Evolutionary conservation across 64 coral and sea anemone species (phyloP).

Genomic region (Cladopsammia gracilis): DNA sequence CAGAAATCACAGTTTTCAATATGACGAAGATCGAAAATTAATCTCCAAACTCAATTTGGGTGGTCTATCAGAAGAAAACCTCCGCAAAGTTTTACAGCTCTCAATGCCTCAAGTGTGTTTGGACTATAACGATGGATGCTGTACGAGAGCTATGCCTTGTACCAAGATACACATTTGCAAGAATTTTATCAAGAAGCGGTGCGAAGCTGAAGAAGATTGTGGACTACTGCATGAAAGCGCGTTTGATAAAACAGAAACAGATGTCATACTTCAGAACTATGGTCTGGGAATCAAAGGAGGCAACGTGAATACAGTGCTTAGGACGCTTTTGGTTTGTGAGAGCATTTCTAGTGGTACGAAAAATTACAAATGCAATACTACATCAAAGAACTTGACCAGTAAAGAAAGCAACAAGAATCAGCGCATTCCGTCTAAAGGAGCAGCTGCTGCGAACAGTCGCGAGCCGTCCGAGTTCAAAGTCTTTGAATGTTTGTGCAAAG

Average conservation of each 20-base stretch:
- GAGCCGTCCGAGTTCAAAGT: conserved; percentile 43
- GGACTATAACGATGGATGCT: conserved; percentile 64
- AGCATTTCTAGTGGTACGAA: not conserved
- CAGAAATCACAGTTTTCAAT: conserved; percentile 55
- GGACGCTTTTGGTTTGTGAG: conserved; percentile 51
- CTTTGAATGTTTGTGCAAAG: conserved; percentile 58
- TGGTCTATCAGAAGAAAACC: conserved; percentile 31
- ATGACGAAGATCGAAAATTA: conserved; percentile 44
- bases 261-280: not conserved
- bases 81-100: conserved; percentile 24
- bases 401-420: not conserved
- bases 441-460: not conserved
- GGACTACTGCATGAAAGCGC: not conserved
- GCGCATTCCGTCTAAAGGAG: not conserved
- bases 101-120: conserved; percentile 75
- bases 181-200: conserved; percentile 20
- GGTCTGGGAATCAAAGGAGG: not conserved
- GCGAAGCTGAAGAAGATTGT: not conserved
- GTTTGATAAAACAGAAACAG: not conserved
- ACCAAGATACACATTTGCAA: conserved; percentile 53
- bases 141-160: conserved; percentile 11
- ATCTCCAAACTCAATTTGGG: conserved; percentile 15
- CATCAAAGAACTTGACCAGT: not conserved
- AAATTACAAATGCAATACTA: not conserved
- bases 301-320: not conserved